Conservation (phyloP, 2,113 vertebrate genomes). For the Tursiops truncatus region DNA sequence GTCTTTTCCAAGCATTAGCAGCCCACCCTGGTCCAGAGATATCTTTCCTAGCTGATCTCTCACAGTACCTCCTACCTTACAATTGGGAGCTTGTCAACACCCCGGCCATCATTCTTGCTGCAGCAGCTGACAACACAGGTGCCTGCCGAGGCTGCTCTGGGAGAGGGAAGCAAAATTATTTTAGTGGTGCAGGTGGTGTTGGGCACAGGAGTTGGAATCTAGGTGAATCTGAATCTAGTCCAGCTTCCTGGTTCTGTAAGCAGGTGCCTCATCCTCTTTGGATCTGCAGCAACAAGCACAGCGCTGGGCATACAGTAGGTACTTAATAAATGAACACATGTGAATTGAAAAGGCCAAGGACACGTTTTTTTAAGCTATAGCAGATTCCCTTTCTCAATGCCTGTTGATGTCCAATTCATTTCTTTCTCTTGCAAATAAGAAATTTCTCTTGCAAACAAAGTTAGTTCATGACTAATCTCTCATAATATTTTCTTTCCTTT, state of each 20-base stretch:
- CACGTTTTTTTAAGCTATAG: too few relatives aligned
- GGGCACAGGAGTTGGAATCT: neutral
- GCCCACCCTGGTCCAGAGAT: conserved; percentile 72
- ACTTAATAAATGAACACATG: neutral
- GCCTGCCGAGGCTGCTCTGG: conserved; percentile 34
- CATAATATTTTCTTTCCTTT: too few relatives aligned
- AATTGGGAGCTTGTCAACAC: conserved; percentile 84
- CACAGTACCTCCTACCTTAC: conserved; percentile 68
- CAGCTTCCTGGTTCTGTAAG: neutral
- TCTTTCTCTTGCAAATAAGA: too few relatives aligned
- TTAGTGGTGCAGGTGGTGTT: neutral
- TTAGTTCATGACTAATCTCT: too few relatives aligned
- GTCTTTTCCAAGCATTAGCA: conserved; percentile 58
- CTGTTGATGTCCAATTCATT: too few relatives aligned
- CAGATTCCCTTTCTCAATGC: too few relatives aligned
- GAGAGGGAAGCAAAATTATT: conserved; percentile 67
- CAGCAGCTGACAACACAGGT: conserved; percentile 72
- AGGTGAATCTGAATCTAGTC: neutral
- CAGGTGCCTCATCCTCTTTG: neutral
- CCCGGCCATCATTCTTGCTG: conserved; percentile 75
- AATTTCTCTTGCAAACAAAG: too few relatives aligned
- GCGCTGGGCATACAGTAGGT: neutral
- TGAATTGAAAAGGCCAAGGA: neutral
- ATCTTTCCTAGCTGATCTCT: conserved; percentile 75
- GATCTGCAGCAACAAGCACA: neutral